Percentiles rank a stretch among this genome's conserved stretches.
Evolutionary conservation across 30 jellyfish, hydroid and myxozoan genomes (phyloP).

Genomic region (Hydractinia symbiolongicarpus): DNA sequence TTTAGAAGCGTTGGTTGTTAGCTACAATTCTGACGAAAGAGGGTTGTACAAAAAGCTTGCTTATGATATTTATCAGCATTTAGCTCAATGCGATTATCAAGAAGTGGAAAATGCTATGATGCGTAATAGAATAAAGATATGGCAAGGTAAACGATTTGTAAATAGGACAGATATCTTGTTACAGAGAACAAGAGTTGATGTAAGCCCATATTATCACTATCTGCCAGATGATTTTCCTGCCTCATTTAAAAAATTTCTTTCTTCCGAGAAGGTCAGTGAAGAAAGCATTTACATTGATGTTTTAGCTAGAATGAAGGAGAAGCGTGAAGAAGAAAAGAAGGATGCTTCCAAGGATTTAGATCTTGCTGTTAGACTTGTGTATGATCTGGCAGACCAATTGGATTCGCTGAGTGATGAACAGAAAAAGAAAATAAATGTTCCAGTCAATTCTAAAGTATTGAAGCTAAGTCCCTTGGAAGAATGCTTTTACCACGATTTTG

Average conservation of each 20-base stretch:
- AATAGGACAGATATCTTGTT: neutral
- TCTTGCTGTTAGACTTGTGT: constrained; percentile 10
- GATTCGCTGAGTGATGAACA: neutral
- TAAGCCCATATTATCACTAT: constrained; percentile 15
- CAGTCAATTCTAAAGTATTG: neutral
- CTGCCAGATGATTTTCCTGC: neutral
- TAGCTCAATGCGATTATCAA: neutral
- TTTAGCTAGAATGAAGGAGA: constrained; percentile 25
- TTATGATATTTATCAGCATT: neutral
- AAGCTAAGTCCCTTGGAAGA: neutral
- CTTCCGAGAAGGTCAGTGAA: no score
- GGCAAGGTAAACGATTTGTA: constrained; percentile 21
- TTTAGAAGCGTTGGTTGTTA: neutral
- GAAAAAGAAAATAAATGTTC: constrained; percentile 1
- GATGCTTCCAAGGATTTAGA: constrained; percentile 5
- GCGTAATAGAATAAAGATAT: neutral
- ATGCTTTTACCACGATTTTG: neutral
- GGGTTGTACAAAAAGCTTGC: constrained; percentile 3
- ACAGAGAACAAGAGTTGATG: neutral
- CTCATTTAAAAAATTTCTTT: neutral
- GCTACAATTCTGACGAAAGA: constrained; percentile 15
- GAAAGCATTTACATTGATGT: constrained; percentile 24
- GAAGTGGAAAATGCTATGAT: neutral
- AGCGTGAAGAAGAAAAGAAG: neutral
- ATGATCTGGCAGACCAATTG: constrained; percentile 11